Conservation (phyloP, 2,888 invertebrate species). For the Polietes domitor region DNA sequence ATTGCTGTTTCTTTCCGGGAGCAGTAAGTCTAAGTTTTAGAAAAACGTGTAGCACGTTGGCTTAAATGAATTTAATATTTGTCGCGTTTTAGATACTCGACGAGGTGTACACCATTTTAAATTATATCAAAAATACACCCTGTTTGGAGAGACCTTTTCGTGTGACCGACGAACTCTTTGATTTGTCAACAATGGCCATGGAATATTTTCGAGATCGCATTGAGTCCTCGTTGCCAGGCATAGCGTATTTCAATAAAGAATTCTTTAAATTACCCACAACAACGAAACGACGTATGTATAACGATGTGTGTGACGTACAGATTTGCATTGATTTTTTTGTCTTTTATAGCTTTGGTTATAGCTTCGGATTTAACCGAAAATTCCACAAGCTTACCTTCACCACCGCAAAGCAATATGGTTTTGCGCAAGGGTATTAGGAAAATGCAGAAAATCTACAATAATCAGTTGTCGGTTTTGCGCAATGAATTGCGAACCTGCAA, state of each 20-base stretch:
- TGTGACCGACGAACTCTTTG: slow-evolving; percentile 96
- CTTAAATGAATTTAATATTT: background rate
- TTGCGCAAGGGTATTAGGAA: slow-evolving; percentile 92
- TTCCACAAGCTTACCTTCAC: slow-evolving; percentile 82
- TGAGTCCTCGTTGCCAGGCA: slow-evolving; percentile 93
- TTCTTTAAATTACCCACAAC: slow-evolving; percentile 85
- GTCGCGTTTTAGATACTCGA: slow-evolving; percentile 88
- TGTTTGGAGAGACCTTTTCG: slow-evolving; percentile 93
- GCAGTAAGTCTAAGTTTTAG: slow-evolving; percentile 84
- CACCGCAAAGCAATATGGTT: slow-evolving; percentile 92
- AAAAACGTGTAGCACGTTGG: background rate
- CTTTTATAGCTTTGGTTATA: slow-evolving; percentile 76
- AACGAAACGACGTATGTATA: slow-evolving; percentile 76
- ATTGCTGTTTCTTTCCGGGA: slow-evolving; percentile 97
- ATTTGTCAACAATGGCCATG: slow-evolving; percentile 98
- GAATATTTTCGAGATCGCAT: slow-evolving; percentile 97
- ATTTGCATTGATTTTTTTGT: background rate
- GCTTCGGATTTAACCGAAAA: slow-evolving; percentile 78
- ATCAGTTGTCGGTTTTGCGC: slow-evolving; percentile 89
- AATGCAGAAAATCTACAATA: slow-evolving; percentile 93
- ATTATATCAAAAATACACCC: slow-evolving; percentile 90
- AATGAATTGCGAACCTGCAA: slow-evolving; percentile 91
- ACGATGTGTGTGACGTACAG: background rate
- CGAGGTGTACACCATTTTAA: slow-evolving; percentile 93
- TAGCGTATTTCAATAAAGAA: slow-evolving; percentile 92